Evolutionary conservation across 2,797 vertebrate genomes (phyloP).

Genomic region (Notolabrus celidotus): DNA sequence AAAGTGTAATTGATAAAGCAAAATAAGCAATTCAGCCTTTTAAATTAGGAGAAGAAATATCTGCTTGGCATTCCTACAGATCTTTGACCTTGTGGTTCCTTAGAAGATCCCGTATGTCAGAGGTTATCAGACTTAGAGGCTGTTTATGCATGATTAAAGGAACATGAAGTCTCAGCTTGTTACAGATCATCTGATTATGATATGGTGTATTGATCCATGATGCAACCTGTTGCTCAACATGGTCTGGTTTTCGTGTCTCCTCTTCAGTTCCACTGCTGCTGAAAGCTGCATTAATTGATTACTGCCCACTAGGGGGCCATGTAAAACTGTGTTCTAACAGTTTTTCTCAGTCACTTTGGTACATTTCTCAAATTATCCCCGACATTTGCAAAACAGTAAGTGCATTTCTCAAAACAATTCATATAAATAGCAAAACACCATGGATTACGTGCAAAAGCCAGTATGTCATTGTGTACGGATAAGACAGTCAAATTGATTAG

Average conservation of each 20-base stretch:
- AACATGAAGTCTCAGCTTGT: conserved; percentile 20
- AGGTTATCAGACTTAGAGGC: conserved; percentile 18
- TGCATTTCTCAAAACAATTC: too few species aligned
- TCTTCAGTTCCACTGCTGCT: not conserved
- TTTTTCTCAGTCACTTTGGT: too few species aligned
- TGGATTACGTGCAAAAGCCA: too few species aligned
- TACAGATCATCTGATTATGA: conserved; percentile 14
- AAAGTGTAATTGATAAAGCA: not conserved
- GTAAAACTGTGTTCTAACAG: too few species aligned
- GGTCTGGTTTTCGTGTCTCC: not conserved
- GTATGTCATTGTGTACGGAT: too few species aligned
- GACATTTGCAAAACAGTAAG: too few species aligned
- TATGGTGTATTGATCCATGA: not conserved
- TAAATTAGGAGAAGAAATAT: not conserved
- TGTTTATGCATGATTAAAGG: conserved; percentile 1
- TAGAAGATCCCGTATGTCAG: not conserved
- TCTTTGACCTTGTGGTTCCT: not conserved
- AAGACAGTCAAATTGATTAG: too few species aligned
- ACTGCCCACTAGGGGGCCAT: not conserved
- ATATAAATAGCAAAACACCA: too few species aligned
- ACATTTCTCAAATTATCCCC: too few species aligned
- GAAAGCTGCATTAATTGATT: not conserved
- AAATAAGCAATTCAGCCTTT: not conserved
- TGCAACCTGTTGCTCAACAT: not conserved
- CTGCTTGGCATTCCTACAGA: not conserved